Evolutionary conservation across 2,113 vertebrate genomes (phyloP).

Genomic region (Nothocercus julius): DNA sequence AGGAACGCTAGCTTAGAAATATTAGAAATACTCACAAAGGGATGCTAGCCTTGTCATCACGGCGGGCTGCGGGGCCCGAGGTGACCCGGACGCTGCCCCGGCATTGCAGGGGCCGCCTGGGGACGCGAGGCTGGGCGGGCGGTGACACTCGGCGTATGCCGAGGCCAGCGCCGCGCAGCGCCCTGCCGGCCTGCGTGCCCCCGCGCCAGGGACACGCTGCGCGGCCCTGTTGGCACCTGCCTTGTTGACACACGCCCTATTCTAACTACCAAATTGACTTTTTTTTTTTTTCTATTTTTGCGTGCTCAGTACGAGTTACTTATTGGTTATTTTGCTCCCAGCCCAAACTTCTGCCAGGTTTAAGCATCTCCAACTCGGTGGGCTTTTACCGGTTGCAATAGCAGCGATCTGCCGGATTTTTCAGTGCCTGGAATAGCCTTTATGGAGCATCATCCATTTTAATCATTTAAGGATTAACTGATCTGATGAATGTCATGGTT

Average conservation of each 20-base stretch:
- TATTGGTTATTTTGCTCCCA: background rate
- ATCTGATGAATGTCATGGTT: background rate
- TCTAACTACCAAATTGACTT: background rate
- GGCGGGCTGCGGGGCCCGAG: background rate
- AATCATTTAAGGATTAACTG: background rate
- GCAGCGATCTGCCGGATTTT: background rate
- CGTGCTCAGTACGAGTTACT: background rate
- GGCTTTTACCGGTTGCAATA: background rate
- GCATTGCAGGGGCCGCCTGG: background rate
- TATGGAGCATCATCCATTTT: background rate
- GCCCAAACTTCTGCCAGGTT: background rate
- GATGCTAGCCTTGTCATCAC: background rate
- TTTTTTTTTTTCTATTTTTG: background rate
- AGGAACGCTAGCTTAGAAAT: background rate
- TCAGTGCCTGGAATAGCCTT: background rate
- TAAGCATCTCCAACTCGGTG: background rate
- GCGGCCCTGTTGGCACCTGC: background rate
- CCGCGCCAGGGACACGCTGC: background rate
- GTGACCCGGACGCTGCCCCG: background rate
- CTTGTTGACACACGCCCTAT: background rate
- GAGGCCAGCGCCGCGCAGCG: background rate
- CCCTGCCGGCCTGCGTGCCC: rapidly evolving
- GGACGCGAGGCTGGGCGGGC: background rate
- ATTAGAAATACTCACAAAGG: too few relatives aligned
- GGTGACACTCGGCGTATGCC: background rate